Base-by-base conservation (phyloP, 2,888 invertebrate species). In the Lottia gigantea region DNA sequence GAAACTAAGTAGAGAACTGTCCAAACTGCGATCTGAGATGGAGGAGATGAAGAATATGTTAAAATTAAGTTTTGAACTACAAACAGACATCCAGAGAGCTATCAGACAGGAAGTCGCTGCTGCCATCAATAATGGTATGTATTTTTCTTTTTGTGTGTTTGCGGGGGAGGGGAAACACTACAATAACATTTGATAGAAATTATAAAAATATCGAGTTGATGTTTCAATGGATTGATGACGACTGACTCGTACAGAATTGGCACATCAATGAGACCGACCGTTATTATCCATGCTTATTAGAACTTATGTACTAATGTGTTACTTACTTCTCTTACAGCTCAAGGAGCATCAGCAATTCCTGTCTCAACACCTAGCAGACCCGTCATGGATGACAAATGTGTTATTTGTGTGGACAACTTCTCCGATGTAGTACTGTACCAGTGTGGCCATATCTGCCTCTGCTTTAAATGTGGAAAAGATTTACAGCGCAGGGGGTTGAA, bases 81-180 rank as follows among this genome's bases (percentile, higher is more conserved):
- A 87, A 74, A 73, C 87, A 73, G 88, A 88, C 71, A 86, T 87
- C 14, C 88, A 88, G 78, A 71, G 88, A 49, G 77, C 87, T 4
- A 85, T 88, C 49, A 78, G 86, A 74, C 88, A 88, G 78, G 88
- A 88, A 76, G 87, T 88, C n/a, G 82, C 88, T 49, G 86, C 86
- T n/a, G 86, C 79, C 19, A 70, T 83, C 49, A 79, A 78, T 46
- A 68, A 77, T 62, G 76, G 78, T 81, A 64, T 70, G 72, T 64
- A 12, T 45, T 25, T 31, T 31, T 31, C 31, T 31, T n/a, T n/a
- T n/a, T n/a, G n/a, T n/a, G n/a, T n/a, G n/a, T n/a, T n/a, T n/a
- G n/a, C n/a, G n/a, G n/a, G n/a, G n/a, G 31, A 31, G 31, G 31
- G 31, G 31, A 31, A 31, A 31, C n/a, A n/a, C n/a, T n/a, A n/a